Percentiles rank a stretch among this genome's conserved stretches.
Evolutionary conservation across 2,888 invertebrate genomes (phyloP).

Genomic region (Morpho achilles): DNA sequence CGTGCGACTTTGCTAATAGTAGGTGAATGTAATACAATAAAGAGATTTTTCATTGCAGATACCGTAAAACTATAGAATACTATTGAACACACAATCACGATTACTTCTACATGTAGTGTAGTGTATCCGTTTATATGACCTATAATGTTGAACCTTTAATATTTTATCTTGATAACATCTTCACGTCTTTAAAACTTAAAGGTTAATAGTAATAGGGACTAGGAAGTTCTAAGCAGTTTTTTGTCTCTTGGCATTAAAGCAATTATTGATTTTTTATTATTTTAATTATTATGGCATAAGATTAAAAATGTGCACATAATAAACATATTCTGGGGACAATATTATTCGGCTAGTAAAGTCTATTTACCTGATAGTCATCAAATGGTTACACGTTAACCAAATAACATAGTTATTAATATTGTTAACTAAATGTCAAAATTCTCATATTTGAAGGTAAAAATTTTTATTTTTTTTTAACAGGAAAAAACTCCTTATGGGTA

Average conservation of each 20-base stretch:
- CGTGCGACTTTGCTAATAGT: constrained; percentile 45
- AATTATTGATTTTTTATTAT: neutral
- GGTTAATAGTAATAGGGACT: constrained; percentile 5
- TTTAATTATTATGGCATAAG: neutral
- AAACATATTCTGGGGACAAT: too few relatives aligned
- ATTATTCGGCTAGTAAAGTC: neutral
- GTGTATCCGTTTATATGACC: constrained; percentile 11
- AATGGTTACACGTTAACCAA: too few relatives aligned
- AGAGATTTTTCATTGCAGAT: constrained; percentile 10
- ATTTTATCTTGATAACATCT: constrained; percentile 4
- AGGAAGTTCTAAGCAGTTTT: constrained; percentile 3
- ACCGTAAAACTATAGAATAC: constrained; percentile 12
- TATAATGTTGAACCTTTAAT: constrained; percentile 9
- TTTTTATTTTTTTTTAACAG: too few relatives aligned
- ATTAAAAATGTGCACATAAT: neutral
- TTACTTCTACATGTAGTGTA: constrained; percentile 4
- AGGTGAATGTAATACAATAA: constrained; percentile 20
- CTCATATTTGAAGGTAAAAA: too few relatives aligned
- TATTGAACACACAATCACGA: constrained; percentile 12
- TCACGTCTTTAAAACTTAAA: constrained; percentile 5
- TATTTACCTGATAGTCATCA: too few relatives aligned
- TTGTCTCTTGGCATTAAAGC: neutral
- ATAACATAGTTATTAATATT: too few relatives aligned
- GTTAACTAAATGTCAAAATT: too few relatives aligned
- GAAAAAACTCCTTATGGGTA: too few relatives aligned